A percentile compares a stretch with the other conserved stretches of the same genome.
Evolutionary conservation across 2,797 vertebrate genomes (phyloP).

Genomic region (Threskiornis aethiopicus): DNA sequence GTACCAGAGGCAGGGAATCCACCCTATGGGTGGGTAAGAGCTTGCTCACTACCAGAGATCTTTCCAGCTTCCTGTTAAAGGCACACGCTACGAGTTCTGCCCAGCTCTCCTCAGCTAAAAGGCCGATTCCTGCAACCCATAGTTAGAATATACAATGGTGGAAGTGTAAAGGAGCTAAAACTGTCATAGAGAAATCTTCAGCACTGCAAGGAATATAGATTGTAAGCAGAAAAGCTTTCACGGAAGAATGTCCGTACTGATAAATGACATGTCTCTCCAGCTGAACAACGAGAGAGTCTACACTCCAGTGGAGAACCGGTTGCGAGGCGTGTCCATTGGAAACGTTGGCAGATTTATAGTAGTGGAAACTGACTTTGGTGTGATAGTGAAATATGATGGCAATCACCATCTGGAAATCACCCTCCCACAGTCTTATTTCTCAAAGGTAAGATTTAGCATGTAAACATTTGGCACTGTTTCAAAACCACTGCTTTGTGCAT

Average conservation of each 20-base stretch:
- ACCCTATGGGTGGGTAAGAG: not conserved
- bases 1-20: not conserved
- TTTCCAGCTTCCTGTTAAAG: not conserved
- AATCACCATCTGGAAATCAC: slow-evolving; percentile 86
- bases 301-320: slow-evolving; percentile 73
- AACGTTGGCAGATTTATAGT: slow-evolving; percentile 82
- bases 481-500: not conserved
- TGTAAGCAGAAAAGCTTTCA: not conserved
- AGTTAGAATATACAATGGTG: not conserved
- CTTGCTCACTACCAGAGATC: not conserved
- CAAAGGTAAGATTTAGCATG: slow-evolving; percentile 78
- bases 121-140: not conserved
- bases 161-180: not conserved
- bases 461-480: not conserved
- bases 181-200: not conserved
- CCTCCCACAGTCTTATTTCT: slow-evolving; percentile 84
- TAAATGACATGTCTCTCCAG: not conserved
- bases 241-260: not conserved
- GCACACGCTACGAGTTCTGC: not conserved
- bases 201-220: not conserved
- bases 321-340: slow-evolving; percentile 73
- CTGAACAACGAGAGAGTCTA: slow-evolving; percentile 63
- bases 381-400: slow-evolving; percentile 87
- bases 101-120: not conserved
- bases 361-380: slow-evolving; percentile 85